phyloP scores from a whole-genome alignment of 2,888 invertebrate species.

The Oscheius myriophilus region DNA sequence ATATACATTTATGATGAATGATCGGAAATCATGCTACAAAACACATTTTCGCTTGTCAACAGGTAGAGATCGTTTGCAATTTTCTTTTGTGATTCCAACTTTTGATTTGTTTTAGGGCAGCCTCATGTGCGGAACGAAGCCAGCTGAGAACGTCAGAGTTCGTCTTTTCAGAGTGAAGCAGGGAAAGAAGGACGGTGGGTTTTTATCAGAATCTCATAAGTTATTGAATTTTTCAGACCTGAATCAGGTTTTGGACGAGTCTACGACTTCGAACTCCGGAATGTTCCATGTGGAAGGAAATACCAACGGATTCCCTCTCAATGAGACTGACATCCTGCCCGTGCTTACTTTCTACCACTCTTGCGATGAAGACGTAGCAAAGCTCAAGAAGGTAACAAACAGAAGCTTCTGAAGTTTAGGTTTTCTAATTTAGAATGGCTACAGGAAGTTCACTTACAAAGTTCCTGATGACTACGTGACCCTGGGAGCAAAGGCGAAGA shows the following conservation, averaged over 20 bases:
- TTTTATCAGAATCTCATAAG: neutral
- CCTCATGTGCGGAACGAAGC: constrained; percentile 47
- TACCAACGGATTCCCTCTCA: constrained; percentile 49
- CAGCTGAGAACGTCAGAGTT: constrained; percentile 50
- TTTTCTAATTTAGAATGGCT: constrained; percentile 40
- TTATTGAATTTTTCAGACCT: constrained; percentile 36
- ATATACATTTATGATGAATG: too few relatives aligned
- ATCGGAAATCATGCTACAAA: too few relatives aligned
- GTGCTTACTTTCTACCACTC: constrained; percentile 50
- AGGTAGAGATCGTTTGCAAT: too few relatives aligned
- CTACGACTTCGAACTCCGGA: constrained; percentile 42
- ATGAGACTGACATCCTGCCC: constrained; percentile 48
- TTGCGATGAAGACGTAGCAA: constrained; percentile 52
- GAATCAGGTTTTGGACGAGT: constrained; percentile 49
- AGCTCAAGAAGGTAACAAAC: constrained; percentile 46
- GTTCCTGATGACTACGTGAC: constrained; percentile 47
- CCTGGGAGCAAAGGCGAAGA: constrained; percentile 55
- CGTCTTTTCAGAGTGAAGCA: constrained; percentile 52
- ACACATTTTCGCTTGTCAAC: too few relatives aligned
- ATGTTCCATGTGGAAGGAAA: constrained; percentile 58
- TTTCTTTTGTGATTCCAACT: too few relatives aligned
- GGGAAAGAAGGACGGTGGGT: constrained; percentile 49
- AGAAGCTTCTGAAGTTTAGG: neutral
- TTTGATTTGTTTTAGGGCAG: constrained; percentile 45
- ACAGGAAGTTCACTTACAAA: constrained; percentile 52